Conservation (phyloP, 1,140 invertebrate species). For the Heliconius himera region DNA sequence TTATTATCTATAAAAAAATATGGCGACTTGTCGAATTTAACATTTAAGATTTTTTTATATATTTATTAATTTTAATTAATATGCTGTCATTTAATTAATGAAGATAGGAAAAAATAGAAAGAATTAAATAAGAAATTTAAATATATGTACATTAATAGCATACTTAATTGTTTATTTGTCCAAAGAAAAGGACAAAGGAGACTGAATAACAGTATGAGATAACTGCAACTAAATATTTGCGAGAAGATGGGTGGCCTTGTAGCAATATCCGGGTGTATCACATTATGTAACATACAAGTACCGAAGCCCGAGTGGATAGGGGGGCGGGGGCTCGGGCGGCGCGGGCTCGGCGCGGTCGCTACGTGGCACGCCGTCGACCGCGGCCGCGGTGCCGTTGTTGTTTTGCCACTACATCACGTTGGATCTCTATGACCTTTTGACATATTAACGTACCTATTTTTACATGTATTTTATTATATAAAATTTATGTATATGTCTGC, state of each 20-base stretch:
- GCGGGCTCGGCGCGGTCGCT: constrained; percentile 32
- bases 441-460: constrained; percentile 28
- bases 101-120: not conserved
- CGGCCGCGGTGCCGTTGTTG: constrained; percentile 21
- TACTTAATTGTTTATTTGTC: not conserved
- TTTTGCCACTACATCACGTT: constrained; percentile 28
- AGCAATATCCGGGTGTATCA: constrained; percentile 67
- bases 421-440: constrained; percentile 33
- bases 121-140: not conserved
- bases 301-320: constrained; percentile 40
- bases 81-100: too few relatives aligned
- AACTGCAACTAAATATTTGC: constrained; percentile 46
- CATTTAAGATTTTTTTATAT: not conserved
- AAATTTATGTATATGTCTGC: constrained; percentile 10
- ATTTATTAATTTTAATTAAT: not conserved
- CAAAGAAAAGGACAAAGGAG: not conserved
- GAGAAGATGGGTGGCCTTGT: constrained; percentile 62
- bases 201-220: constrained; percentile 12
- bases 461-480: constrained; percentile 12
- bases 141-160: not conserved
- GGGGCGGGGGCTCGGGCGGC: constrained; percentile 34
- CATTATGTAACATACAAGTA: constrained; percentile 63
- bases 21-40: too few relatives aligned
- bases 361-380: constrained; percentile 39
- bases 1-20: too few relatives aligned